Percentiles rank a stretch among this genome's conserved stretches.
phyloP scores from a whole-genome alignment of 2,797 vertebrate genomes.

The Oryzias dopingdopingensis region DNA sequence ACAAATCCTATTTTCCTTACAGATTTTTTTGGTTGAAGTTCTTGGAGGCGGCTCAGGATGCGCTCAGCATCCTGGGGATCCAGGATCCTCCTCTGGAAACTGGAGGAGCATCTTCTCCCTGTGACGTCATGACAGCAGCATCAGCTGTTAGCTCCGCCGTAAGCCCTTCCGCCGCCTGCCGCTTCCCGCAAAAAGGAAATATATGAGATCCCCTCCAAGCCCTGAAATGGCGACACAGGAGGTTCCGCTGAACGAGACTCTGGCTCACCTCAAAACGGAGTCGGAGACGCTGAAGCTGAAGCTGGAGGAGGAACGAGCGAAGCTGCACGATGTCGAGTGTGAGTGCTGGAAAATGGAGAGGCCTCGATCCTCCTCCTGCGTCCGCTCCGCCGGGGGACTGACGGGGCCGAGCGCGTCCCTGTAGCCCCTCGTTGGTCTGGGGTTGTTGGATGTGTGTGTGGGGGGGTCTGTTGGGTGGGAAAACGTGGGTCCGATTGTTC shows the following conservation, averaged over 20 bases:
- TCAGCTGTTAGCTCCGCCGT: conserved; percentile 76
- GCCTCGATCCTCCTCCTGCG: conserved; percentile 49
- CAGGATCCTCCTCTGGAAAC: conserved; percentile 44
- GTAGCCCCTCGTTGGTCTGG: not conserved
- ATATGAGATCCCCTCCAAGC: conserved; percentile 73
- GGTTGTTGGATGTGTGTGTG: not conserved
- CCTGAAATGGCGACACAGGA: conserved; percentile 96
- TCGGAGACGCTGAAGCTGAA: conserved; percentile 94
- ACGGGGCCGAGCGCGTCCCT: not conserved
- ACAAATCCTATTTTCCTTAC: too few species aligned
- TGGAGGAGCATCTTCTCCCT: conserved; percentile 68
- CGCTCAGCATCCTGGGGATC: conserved; percentile 43
- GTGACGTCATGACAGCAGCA: conserved; percentile 82
- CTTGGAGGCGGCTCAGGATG: conserved; percentile 22
- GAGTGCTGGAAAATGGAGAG: conserved; percentile 78
- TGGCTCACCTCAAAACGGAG: conserved; percentile 89
- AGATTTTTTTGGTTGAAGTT: conserved; percentile 9
- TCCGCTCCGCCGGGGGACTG: conserved; percentile 17
- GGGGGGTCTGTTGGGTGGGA: not conserved
- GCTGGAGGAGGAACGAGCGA: conserved; percentile 96
- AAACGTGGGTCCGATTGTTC: conserved; percentile 5
- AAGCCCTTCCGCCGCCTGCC: conserved; percentile 65
- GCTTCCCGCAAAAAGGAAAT: conserved; percentile 68
- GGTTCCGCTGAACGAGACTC: conserved; percentile 88
- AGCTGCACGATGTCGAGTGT: conserved; percentile 99